Evolutionary conservation across 2,797 vertebrate species (phyloP), one percentile per base, ranked within the genome.

Genomic region (Dendrocincla tyrannina): DNA sequence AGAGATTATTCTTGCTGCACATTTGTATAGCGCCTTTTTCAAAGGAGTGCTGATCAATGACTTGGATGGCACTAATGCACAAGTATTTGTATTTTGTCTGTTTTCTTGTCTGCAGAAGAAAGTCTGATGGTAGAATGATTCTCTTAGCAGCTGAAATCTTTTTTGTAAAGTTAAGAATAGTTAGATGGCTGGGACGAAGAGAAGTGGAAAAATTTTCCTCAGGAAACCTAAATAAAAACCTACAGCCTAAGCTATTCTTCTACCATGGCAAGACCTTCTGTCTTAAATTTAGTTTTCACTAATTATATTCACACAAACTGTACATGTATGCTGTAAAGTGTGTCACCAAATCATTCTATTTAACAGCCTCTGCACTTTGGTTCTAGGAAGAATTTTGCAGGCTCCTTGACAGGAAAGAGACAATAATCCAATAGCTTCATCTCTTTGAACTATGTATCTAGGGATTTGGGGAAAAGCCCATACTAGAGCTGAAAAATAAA

Each of bases 241-340:
- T 85, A 80, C 56, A 74, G 33, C 12, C 27, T 33, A 67, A 62
- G 14, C 37, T 86, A 86, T 35, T 52, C 59, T 85, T 73, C 44
- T 56, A 68, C 27, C 27, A n/a, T 52, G 32, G 30, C 33, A 95
- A 88, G 67, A 76, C 47, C 13, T 76, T 89, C 74, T 75, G 18
- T 69, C 66, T 91, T 82, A 77, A 89, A 76, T 69, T 67, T 60
- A 55, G 35, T 70, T 96, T 94, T 76, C 55, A 59, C 42, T 88
- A 79, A 88, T 60, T 84, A 35, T 18, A 72, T 91, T 80, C 78
- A 41, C 37, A 28, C 11, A 22, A 74, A 66, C 53, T 28, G 17
- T 44, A 63, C 13, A 28, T 37, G 60, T 59, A 50, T 10, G 10
- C 72, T 90, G 42, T 78, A 80, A 86, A 87, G 10, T 33, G 81